A percentile compares a stretch with the other conserved stretches of the same genome.
phyloP scores from a whole-genome alignment of 2,797 vertebrate species.

The Adrianichthys oophorus region DNA sequence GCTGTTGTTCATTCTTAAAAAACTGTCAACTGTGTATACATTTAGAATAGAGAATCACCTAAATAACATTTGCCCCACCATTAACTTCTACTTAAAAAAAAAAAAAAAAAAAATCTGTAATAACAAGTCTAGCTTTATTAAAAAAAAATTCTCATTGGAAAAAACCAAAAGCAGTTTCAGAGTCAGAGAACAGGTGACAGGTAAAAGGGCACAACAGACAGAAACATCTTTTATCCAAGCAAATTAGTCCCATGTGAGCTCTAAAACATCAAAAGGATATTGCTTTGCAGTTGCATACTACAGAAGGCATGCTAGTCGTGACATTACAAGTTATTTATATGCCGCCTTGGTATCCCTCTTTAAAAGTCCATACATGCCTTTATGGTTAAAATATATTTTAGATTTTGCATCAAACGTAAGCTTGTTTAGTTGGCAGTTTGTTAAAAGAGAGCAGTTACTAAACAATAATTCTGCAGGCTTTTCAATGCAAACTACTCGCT shows the following conservation, averaged over 20 bases:
- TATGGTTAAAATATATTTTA: neutral
- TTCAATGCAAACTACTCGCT: neutral
- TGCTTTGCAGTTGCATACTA: conserved; percentile 41
- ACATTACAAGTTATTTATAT: conserved; percentile 38
- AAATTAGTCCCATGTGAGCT: conserved; percentile 6
- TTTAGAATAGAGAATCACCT: too few relatives aligned
- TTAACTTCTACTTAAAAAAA: too few relatives aligned
- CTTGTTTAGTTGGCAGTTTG: neutral
- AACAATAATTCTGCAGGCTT: conserved; percentile 1
- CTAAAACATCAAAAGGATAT: conserved; percentile 25
- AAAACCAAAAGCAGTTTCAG: neutral
- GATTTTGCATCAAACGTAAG: neutral
- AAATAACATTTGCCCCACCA: too few relatives aligned
- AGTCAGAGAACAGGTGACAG: neutral
- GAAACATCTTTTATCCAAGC: neutral
- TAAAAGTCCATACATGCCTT: conserved; percentile 16
- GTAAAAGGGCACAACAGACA: neutral
- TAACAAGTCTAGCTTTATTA: neutral
- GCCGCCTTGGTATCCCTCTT: conserved; percentile 16
- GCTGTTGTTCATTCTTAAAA: too few relatives aligned
- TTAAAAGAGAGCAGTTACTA: conserved; percentile 2
- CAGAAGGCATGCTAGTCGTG: conserved; percentile 20
- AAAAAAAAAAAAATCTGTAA: neutral
- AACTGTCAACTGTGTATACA: too few relatives aligned
- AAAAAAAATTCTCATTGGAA: neutral